Evolutionary conservation across 2,113 vertebrate genomes (phyloP).

Genomic region (Mus pahari): DNA sequence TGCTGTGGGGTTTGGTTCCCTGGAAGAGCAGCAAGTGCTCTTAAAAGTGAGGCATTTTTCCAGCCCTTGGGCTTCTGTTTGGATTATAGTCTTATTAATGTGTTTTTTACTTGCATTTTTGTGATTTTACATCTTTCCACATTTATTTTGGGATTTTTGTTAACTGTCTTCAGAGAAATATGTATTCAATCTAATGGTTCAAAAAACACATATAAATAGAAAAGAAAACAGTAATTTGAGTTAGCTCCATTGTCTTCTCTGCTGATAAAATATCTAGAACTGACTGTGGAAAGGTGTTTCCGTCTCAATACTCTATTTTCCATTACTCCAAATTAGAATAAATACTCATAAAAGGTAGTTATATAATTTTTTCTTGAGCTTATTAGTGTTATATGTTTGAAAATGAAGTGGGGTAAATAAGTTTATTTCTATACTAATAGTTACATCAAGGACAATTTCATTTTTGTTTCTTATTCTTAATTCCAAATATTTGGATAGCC

Average conservation of each 20-base stretch:
- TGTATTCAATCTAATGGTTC: slow-evolving; percentile 20
- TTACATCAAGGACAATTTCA: neutral
- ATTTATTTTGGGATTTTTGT: neutral
- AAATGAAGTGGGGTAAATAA: neutral
- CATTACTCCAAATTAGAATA: neutral
- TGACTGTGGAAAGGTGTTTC: slow-evolving; percentile 35
- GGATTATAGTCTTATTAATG: neutral
- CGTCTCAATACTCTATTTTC: neutral
- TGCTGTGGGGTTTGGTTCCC: neutral
- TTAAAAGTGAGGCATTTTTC: neutral
- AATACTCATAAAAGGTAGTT: neutral
- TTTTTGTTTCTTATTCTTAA: slow-evolving; percentile 37
- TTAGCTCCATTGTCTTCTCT: slow-evolving; percentile 44
- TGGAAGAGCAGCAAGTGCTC: neutral
- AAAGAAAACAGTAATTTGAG: neutral
- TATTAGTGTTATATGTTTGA: slow-evolving; percentile 4
- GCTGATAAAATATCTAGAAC: neutral
- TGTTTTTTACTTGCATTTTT: slow-evolving; percentile 47
- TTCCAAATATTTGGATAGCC: slow-evolving; percentile 25
- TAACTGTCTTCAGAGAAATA: slow-evolving; percentile 24
- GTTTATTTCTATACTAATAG: neutral
- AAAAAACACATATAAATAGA: neutral
- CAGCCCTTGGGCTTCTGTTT: neutral
- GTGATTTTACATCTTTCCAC: slow-evolving; percentile 25
- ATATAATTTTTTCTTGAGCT: slow-evolving; percentile 14